Evolutionary conservation across 1,140 invertebrate species (phyloP), one percentile per base, ranked within the genome.

Genomic region (Calosoma granatense): DNA sequence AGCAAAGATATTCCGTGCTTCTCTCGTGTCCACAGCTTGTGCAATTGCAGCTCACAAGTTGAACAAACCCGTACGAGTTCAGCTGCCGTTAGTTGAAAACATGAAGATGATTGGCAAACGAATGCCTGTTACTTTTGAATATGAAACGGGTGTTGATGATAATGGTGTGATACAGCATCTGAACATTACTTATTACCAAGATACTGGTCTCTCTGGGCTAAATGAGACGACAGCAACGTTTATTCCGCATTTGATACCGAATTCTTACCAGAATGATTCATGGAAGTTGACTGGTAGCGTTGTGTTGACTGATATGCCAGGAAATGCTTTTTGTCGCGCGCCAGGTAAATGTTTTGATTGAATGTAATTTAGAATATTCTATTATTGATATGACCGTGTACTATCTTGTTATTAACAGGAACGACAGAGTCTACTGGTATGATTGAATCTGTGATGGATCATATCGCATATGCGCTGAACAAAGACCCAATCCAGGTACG

Each of bases 391-490:
- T n/a, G n/a, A n/a, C n/a, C n/a, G n/a, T n/a, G n/a, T n/a, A n/a
- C n/a, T n/a, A n/a, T 36, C n/a, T 36, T 2, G 19, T 51, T 21
- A 55, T 19, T 73, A 73, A 22, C 62, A 84, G 85, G 83, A 22
- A 76, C 79, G 0, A 70, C 80, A 1, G 85, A 89, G 72, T 80
- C 70, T 22, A 69, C 85, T 15, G 78, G 77, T 9, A 74, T 84
- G 65, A 81, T 83, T 20, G 92, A 94, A 71, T 79, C 76, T 43
- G 81, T 94, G 4, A 87, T 95, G 78, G 90, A 94, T 63, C 85
- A 89, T 65, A 85, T 93, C 58, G 81, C 88, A 0, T 79, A 78
- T 55, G 74, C 70, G 47, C 64, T 86, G 2, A 74, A 78, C 1
- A 75, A 80, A 61, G 88, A 92, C 73, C 81, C 89, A 0, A 58